phyloP scores from a whole-genome alignment of 2,113 vertebrate genomes.

The Vulpes ferrilata region DNA sequence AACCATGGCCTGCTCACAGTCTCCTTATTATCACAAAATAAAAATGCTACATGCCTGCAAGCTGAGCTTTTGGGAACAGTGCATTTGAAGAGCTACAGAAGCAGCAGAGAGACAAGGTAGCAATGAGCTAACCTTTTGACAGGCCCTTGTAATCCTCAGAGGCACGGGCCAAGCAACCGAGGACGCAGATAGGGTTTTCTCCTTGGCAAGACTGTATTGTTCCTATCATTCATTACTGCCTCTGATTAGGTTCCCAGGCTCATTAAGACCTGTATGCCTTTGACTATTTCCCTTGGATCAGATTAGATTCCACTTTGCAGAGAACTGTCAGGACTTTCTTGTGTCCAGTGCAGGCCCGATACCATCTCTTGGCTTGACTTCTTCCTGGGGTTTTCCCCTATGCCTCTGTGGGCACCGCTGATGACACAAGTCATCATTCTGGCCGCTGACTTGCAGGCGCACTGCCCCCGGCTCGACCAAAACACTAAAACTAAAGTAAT shows the following conservation, averaged over 20 bases:
- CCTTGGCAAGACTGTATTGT: constrained; percentile 38
- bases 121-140: constrained; percentile 1
- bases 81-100: constrained; percentile 14
- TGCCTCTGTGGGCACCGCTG: constrained; percentile 70
- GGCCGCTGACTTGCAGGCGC: constrained; percentile 11
- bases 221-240: constrained; percentile 66
- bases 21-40: constrained; percentile 62
- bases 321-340: constrained; percentile 75
- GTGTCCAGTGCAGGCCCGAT: constrained; percentile 77
- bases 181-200: constrained; percentile 32
- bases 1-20: constrained; percentile 51
- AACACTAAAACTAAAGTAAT: not conserved
- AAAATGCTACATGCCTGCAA: constrained; percentile 45
- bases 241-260: constrained; percentile 73
- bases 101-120: not conserved
- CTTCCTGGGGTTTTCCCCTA: constrained; percentile 76
- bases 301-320: constrained; percentile 84
- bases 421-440: constrained; percentile 64
- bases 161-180: constrained; percentile 5
- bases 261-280: constrained; percentile 79
- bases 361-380: constrained; percentile 85
- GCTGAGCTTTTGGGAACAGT: not conserved
- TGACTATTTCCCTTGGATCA: constrained; percentile 81
- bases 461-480: not conserved
- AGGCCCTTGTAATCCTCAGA: not conserved